A percentile compares a stretch with the other conserved stretches of the same genome.
Evolutionary conservation across 2,888 invertebrate genomes (phyloP).

Genomic region (Apodemia mormo): DNA sequence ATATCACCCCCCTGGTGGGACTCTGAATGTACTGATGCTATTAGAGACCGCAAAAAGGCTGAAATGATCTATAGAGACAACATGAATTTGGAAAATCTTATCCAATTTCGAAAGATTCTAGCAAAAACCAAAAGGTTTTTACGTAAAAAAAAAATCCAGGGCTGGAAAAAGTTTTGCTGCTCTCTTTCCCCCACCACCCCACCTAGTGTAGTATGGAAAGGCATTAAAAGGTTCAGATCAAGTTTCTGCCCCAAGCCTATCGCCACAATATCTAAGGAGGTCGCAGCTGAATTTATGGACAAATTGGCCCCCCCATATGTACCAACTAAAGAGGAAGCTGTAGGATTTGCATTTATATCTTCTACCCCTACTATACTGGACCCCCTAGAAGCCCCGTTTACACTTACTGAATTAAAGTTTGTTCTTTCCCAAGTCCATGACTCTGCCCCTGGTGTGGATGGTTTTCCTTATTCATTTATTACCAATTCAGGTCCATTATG

Average conservation of each 20-base stretch:
- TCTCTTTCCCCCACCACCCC: neutral
- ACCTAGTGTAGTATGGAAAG: neutral
- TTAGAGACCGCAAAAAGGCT: too few relatives aligned
- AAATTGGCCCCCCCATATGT: neutral
- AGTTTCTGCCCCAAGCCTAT: neutral
- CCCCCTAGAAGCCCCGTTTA: neutral
- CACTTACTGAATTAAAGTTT: neutral
- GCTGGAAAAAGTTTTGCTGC: too few relatives aligned
- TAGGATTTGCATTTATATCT: neutral
- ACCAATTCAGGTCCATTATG: neutral
- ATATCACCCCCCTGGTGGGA: neutral
- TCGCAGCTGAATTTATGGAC: neutral
- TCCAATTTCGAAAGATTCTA: too few relatives aligned
- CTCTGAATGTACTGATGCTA: too few relatives aligned
- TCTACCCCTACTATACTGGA: neutral
- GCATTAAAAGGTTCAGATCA: neutral
- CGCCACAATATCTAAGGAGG: neutral
- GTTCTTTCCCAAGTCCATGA: neutral
- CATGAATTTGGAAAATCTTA: too few relatives aligned
- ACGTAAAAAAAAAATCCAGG: too few relatives aligned
- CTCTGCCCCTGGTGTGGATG: too few relatives aligned
- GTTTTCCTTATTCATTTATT: neutral
- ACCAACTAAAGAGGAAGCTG: neutral
- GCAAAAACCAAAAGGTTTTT: too few relatives aligned
- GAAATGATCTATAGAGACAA: neutral